Evolutionary conservation across 2,888 invertebrate genomes (phyloP).

Genomic region (Polydrusus cervinus): DNA sequence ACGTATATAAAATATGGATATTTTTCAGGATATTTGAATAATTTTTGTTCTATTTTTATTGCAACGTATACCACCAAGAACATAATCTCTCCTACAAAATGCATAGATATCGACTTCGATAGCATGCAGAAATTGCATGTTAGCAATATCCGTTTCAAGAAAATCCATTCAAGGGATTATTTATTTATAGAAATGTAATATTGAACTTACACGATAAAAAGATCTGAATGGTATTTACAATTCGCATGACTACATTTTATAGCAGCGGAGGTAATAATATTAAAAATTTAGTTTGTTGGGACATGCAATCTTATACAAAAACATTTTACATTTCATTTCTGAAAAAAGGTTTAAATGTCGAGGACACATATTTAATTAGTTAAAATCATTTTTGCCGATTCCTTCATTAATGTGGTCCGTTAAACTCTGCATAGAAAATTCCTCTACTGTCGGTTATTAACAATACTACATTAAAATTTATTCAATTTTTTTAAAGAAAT

Average conservation of each 20-base stretch:
- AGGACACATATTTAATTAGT: too few relatives aligned
- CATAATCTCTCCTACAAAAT: background rate
- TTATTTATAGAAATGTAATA: conserved; percentile 21
- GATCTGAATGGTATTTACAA: background rate
- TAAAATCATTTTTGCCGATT: too few relatives aligned
- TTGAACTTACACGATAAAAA: background rate
- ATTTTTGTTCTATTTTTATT: too few relatives aligned
- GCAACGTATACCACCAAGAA: background rate
- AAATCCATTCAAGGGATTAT: background rate
- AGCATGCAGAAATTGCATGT: conserved; percentile 8
- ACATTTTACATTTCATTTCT: too few relatives aligned
- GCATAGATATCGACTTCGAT: conserved; percentile 8
- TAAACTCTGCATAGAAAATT: too few relatives aligned
- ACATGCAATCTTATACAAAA: background rate
- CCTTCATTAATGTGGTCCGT: too few relatives aligned
- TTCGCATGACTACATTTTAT: conserved; percentile 2
- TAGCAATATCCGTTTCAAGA: background rate
- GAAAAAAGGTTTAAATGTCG: too few relatives aligned
- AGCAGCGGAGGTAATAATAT: background rate
- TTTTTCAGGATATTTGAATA: too few relatives aligned
- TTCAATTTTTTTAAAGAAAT: too few relatives aligned
- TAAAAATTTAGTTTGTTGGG: background rate
- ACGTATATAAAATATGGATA: too few relatives aligned
- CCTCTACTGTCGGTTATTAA: too few relatives aligned
- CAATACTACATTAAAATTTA: too few relatives aligned